Percentiles rank a stretch among this genome's conserved stretches.
Evolutionary conservation across 1,140 invertebrate species (phyloP).

Genomic region (Bombus consobrinus): DNA sequence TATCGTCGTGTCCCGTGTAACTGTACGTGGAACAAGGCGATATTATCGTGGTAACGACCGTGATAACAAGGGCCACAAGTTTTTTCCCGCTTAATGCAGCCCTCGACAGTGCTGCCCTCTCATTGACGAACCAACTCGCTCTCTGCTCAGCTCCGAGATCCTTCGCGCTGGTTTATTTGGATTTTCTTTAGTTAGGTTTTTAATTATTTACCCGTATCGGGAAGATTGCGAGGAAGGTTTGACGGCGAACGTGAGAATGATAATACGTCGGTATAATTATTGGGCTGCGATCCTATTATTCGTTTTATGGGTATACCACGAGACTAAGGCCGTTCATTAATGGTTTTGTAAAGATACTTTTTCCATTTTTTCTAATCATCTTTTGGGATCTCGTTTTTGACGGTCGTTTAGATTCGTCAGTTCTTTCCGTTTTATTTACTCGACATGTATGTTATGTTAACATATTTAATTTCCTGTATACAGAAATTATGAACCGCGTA

Average conservation of each 20-base stretch:
- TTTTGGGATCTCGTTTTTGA: too few species aligned
- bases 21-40: conserved; percentile 45
- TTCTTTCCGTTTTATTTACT: too few species aligned
- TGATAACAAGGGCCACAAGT: conserved; percentile 55
- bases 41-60: conserved; percentile 64
- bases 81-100: conserved; percentile 25
- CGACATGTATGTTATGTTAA: too few species aligned
- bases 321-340: too few species aligned
- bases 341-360: too few species aligned
- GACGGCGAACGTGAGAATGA: not conserved
- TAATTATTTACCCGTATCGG: not conserved
- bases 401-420: too few species aligned
- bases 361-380: too few species aligned
- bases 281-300: not conserved
- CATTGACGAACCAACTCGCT: not conserved
- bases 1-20: conserved; percentile 44
- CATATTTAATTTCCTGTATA: too few species aligned
- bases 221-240: not conserved
- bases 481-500: too few species aligned
- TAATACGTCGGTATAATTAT: not conserved
- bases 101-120: not conserved
- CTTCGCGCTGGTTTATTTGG: not conserved
- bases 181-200: not conserved
- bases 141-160: not conserved
- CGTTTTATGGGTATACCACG: not conserved